A percentile compares a stretch with the other conserved stretches of the same genome.
Evolutionary conservation across 1,140 invertebrate species (phyloP).

Genomic region (Hesperophylax magnus): DNA sequence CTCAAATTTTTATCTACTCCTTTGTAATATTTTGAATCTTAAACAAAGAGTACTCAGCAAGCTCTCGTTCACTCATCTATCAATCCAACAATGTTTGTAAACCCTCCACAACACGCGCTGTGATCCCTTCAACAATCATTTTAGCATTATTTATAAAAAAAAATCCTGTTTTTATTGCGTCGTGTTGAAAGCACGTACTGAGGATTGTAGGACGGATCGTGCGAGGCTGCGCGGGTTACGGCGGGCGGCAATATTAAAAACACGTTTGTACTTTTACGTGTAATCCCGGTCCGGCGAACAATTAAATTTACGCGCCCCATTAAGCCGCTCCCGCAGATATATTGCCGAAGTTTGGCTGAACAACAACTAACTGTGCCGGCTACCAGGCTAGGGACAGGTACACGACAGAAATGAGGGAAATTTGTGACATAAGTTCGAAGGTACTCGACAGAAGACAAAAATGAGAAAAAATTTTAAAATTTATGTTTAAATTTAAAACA

Average conservation of each 20-base stretch:
- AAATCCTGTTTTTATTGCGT: background rate
- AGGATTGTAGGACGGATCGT: background rate
- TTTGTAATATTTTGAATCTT: too few relatives aligned
- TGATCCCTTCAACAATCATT: too few relatives aligned
- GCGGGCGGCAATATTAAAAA: constrained; percentile 34
- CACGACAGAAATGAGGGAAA: background rate
- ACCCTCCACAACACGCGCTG: too few relatives aligned
- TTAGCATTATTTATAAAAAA: too few relatives aligned
- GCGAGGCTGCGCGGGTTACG: background rate
- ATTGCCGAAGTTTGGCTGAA: constrained; percentile 49
- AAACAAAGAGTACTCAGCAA: too few relatives aligned
- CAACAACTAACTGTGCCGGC: background rate
- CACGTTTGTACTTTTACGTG: constrained; percentile 38
- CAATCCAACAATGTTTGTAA: too few relatives aligned
- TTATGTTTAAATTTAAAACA: too few relatives aligned
- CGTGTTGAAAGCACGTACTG: background rate
- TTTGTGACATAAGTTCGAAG: too few relatives aligned
- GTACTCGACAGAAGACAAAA: too few relatives aligned
- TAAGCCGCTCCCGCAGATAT: constrained; percentile 48
- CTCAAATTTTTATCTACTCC: too few relatives aligned
- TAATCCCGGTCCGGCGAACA: constrained; percentile 38
- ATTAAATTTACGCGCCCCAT: constrained; percentile 56
- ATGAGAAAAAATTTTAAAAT: too few relatives aligned
- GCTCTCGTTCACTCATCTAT: too few relatives aligned
- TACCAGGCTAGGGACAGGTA: constrained; percentile 13